Percentiles rank a stretch among this genome's conserved stretches.
These are phyloP conservation scores for Campylomormyrus tamandua DNA, from an alignment of 2,113 vertebrate species.

Conservation along the genomic window DNA sequence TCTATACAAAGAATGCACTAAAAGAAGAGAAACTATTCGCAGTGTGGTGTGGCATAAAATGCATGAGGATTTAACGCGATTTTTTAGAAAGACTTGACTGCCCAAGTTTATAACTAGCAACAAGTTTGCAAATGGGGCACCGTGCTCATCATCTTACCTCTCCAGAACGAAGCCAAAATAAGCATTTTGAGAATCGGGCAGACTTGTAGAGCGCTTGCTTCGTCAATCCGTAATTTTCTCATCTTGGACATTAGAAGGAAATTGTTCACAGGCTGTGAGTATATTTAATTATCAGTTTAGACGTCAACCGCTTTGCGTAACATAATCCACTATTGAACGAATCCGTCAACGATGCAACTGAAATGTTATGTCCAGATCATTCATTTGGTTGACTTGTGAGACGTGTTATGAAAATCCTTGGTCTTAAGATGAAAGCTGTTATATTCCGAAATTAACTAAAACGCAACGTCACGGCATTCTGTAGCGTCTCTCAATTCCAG, in stretches of 20 bases:
- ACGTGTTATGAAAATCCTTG: constrained; percentile 4
- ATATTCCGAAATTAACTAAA: constrained; percentile 13
- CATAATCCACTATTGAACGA: constrained; percentile 21
- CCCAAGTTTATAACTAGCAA: constrained; percentile 16
- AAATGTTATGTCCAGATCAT: neutral
- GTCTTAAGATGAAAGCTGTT: neutral
- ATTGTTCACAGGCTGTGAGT: constrained; percentile 12
- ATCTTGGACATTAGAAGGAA: constrained; percentile 29
- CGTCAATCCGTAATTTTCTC: constrained; percentile 26
- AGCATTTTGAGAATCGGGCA: constrained; percentile 16
- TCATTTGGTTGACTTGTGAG: neutral
- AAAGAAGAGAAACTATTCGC: neutral
- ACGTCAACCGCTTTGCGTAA: neutral
- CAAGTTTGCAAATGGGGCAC: constrained; percentile 19
- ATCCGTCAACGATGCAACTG: neutral
- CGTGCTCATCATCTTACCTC: constrained; percentile 30
- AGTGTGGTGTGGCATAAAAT: neutral
- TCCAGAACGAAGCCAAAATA: constrained; percentile 26
- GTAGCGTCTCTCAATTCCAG: neutral
- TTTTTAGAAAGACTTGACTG: neutral
- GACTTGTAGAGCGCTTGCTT: constrained; percentile 21
- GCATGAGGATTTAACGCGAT: neutral
- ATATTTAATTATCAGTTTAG: neutral
- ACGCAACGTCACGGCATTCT: neutral
- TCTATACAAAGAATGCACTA: neutral